phyloP scores from a whole-genome alignment of 1,140 invertebrate genomes.

The Hycleus phaleratus region DNA sequence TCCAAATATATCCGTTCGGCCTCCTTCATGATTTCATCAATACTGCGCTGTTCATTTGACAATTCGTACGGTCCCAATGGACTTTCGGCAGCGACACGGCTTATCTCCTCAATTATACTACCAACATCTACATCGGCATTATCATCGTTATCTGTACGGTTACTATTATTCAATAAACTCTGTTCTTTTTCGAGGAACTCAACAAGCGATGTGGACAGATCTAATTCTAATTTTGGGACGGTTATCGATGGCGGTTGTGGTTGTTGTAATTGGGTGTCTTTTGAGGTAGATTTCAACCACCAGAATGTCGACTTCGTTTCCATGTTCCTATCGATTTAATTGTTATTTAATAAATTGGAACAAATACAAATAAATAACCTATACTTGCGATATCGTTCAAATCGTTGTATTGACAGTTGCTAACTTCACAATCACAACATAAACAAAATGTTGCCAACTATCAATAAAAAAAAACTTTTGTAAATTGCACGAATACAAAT shows the following conservation, averaged over 20 bases:
- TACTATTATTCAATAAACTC: constrained; percentile 11
- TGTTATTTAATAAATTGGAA: too few species aligned
- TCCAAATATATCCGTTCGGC: constrained; percentile 38
- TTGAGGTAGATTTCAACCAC: constrained; percentile 32
- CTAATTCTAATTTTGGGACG: constrained; percentile 24
- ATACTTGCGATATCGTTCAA: too few species aligned
- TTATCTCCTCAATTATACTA: constrained; percentile 41
- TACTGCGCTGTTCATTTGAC: constrained; percentile 27
- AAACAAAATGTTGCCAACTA: too few species aligned
- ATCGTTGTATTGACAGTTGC: too few species aligned
- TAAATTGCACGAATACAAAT: too few species aligned
- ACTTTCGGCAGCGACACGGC: constrained; percentile 37
- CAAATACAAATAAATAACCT: too few species aligned
- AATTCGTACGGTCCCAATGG: constrained; percentile 35
- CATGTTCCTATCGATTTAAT: constrained; percentile 31
- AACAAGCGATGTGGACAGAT: constrained; percentile 29
- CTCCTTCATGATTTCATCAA: constrained; percentile 39
- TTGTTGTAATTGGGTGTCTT: constrained; percentile 13
- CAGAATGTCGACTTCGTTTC: constrained; percentile 32
- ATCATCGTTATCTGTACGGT: not conserved
- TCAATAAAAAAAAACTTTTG: too few species aligned
- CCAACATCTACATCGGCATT: constrained; percentile 36
- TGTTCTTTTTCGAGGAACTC: constrained; percentile 36
- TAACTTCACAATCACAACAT: too few species aligned
- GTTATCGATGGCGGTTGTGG: constrained; percentile 1